These are phyloP conservation scores for Crax fasciolata DNA, from an alignment of 2,797 vertebrate genomes.

Conservation along the genomic window DNA sequence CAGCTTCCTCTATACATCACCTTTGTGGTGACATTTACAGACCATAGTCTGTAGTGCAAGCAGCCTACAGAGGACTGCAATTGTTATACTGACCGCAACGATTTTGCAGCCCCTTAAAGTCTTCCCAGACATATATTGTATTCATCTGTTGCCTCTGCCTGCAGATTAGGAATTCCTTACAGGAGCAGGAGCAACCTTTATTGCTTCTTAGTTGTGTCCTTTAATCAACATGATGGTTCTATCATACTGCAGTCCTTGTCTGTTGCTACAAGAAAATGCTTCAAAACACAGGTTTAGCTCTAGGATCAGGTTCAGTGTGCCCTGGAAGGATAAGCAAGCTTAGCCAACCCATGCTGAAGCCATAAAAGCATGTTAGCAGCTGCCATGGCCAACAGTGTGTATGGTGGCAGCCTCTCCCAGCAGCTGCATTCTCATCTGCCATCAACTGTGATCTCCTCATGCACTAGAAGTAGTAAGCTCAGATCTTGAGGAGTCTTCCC, in stretches of 20 bases:
- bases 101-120: background rate
- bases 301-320: background rate
- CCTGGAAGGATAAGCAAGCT: background rate
- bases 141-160: background rate
- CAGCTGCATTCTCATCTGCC: background rate
- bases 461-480: slow-evolving; percentile 14
- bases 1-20: background rate
- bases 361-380: background rate
- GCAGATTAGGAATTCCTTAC: background rate
- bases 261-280: background rate
- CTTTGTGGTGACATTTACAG: background rate
- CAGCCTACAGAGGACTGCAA: background rate
- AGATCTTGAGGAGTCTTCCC: background rate
- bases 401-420: background rate
- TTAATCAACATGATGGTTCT: background rate
- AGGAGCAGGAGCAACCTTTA: background rate
- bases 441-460: rapidly evolving
- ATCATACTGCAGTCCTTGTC: background rate
- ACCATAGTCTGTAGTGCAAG: background rate
- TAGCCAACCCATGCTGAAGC: background rate
- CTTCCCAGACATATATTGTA: background rate
- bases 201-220: background rate
- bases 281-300: background rate
- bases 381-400: background rate
- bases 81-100: background rate